phyloP scores from a whole-genome alignment of 1,140 invertebrate genomes.

The Drosophila mayri region DNA sequence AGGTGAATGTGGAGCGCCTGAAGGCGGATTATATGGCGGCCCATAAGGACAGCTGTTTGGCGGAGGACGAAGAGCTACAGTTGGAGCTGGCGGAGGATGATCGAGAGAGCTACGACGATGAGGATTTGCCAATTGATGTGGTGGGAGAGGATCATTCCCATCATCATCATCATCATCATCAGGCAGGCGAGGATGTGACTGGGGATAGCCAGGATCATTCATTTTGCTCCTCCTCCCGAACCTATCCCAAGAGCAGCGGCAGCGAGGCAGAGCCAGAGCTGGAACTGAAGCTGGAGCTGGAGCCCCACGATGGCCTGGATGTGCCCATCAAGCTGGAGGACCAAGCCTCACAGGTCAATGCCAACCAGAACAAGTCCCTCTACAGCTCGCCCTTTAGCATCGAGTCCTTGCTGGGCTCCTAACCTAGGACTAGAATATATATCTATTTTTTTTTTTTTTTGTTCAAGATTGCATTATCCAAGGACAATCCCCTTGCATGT shows the following conservation, averaged over 20 bases:
- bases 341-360: background rate
- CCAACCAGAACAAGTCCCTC: conserved; percentile 25
- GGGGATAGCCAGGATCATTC: conserved; percentile 87
- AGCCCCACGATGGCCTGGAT: background rate
- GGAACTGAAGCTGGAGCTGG: background rate
- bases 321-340: conserved; percentile 31
- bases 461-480: background rate
- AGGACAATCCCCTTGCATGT: background rate
- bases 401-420: conserved; percentile 89
- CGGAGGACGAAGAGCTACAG: conserved; percentile 87
- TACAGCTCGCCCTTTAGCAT: conserved; percentile 90
- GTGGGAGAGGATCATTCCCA: conserved; percentile 72
- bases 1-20: conserved; percentile 93
- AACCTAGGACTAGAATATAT: conserved; percentile 10
- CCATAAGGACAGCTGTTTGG: conserved; percentile 85
- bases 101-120: conserved; percentile 86
- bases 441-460: background rate
- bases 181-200: background rate
- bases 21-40: conserved; percentile 91
- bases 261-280: conserved; percentile 31
- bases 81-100: conserved; percentile 89
- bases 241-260: conserved; percentile 47
- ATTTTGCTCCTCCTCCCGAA: conserved; percentile 86
- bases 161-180: background rate
- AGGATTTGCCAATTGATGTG: conserved; percentile 85